Evolutionary conservation across 2,888 invertebrate genomes (phyloP), one percentile per base, ranked within the genome.

Genomic region (Belgica antarctica): DNA sequence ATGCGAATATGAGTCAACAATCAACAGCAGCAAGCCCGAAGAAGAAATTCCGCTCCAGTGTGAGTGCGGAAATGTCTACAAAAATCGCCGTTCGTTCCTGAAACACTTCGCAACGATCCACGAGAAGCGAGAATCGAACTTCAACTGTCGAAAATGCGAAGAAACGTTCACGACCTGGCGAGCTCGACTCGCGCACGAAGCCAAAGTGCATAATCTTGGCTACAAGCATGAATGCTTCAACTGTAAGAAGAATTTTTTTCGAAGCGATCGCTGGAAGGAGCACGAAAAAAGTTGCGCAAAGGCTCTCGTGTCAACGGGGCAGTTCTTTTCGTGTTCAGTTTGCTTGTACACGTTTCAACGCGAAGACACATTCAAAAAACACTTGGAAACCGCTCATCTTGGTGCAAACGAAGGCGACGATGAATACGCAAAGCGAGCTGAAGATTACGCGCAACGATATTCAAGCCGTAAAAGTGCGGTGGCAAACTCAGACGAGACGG

Each of bases 241-340:
- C n/a, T 59, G 59, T 15, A 15, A 25, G 5, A 59, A 27, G 22
- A 59, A 59, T 4, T 59, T 59, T 25, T 59, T 27, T 27, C 2
- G 59, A 27, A 59, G 59, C 10, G 59, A 59, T 59, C 59, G 27
- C 27, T 59, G 24, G 25, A 59, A 59, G 15, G 25, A 59, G 7
- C 59, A 59, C 10, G 27, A 59, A 19, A 59, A 59, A 15, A 25
- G 1, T 15, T 59, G 59, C 22, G 15, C 4, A 4, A n/a, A 19
- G 2, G 4, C 27, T 4, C 4, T 7, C 3, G n/a, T n/a, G 1
- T n/a, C 8, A 1, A 19, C 8, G 3, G 22, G n/a, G 1, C 8
- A 22, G n/a, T 27, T 59, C 8, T 59, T 27, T 12, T 4, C 24
- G 3, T 59, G 59, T 25, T 17, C 17, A 1, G 25, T 59, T 59